Evolutionary conservation across 35 echinoderm and acorn worm genomes (phyloP).

Genomic region (Acanthaster planci): DNA sequence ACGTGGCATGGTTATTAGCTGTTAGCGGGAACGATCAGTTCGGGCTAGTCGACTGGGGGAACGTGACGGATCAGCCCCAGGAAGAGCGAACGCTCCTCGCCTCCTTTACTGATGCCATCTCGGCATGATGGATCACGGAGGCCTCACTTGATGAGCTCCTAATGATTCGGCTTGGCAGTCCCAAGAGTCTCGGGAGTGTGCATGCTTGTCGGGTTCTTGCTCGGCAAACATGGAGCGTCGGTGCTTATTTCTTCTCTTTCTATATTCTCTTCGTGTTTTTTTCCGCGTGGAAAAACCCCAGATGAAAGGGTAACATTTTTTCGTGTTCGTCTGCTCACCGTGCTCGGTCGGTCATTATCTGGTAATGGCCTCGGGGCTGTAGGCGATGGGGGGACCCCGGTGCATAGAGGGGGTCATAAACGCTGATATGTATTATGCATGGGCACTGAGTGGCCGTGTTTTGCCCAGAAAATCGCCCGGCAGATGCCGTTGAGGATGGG

Average conservation of each 20-base stretch:
- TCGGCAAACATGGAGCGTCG: neutral
- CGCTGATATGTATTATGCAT: slow-evolving; percentile 24
- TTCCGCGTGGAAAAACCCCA: neutral
- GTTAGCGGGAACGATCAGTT: no score
- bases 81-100: neutral
- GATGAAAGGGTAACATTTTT: neutral
- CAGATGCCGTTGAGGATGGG: slow-evolving; percentile 18
- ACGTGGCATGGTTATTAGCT: no score
- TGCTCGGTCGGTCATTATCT: neutral
- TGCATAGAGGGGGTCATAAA: neutral
- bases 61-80: neutral
- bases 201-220: neutral
- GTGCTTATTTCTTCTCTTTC: neutral
- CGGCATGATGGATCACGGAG: slow-evolving; percentile 20
- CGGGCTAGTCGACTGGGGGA: neutral
- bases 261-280: neutral
- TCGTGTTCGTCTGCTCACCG: neutral
- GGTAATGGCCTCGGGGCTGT: slow-evolving; percentile 6
- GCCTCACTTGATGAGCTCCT: slow-evolving; percentile 9
- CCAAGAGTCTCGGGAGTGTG: neutral
- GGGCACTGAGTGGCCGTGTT: slow-evolving; percentile 18
- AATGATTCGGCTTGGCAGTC: neutral
- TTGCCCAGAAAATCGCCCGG: neutral
- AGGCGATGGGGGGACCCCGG: neutral
- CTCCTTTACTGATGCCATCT: neutral